Evolutionary conservation across 2,888 invertebrate genomes (phyloP).

Genomic region (Nephrocerus scutellatus): DNA sequence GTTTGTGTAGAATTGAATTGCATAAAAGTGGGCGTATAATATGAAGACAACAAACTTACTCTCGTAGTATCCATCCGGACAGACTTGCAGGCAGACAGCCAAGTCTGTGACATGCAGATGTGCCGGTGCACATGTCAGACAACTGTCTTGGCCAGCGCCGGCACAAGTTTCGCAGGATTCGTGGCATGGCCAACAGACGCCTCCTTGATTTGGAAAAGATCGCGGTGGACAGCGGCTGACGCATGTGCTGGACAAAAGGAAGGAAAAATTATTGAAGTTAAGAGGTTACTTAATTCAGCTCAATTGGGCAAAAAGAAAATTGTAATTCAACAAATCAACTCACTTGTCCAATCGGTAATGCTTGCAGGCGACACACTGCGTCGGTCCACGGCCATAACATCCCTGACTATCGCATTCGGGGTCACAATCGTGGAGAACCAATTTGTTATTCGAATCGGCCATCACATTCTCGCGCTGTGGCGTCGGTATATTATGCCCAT

Average conservation of each 20-base stretch:
- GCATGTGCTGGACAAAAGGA: constrained; percentile 59
- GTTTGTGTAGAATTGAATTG: neutral
- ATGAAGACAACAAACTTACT: constrained; percentile 49
- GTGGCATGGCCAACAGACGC: constrained; percentile 79
- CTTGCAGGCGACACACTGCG: constrained; percentile 76
- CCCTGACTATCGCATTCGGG: constrained; percentile 79
- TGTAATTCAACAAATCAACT: constrained; percentile 34
- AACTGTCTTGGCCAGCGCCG: constrained; percentile 80
- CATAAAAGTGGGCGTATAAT: neutral
- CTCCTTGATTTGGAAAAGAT: constrained; percentile 73
- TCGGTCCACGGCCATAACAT: constrained; percentile 78
- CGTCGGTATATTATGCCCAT: constrained; percentile 61
- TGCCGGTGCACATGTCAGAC: constrained; percentile 75
- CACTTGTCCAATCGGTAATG: constrained; percentile 74
- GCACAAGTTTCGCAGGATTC: constrained; percentile 85
- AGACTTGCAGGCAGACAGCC: constrained; percentile 78
- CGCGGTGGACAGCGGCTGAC: constrained; percentile 78
- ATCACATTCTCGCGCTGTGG: constrained; percentile 56
- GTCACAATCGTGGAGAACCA: constrained; percentile 67
- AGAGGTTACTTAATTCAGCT: neutral
- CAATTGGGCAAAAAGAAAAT: constrained; percentile 3
- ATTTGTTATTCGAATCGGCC: constrained; percentile 57
- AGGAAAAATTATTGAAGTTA: constrained; percentile 10
- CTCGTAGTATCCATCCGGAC: constrained; percentile 85
- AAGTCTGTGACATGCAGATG: constrained; percentile 77